phyloP scores from a whole-genome alignment of 2,113 vertebrate species.

The Cyanoderma ruficeps region DNA sequence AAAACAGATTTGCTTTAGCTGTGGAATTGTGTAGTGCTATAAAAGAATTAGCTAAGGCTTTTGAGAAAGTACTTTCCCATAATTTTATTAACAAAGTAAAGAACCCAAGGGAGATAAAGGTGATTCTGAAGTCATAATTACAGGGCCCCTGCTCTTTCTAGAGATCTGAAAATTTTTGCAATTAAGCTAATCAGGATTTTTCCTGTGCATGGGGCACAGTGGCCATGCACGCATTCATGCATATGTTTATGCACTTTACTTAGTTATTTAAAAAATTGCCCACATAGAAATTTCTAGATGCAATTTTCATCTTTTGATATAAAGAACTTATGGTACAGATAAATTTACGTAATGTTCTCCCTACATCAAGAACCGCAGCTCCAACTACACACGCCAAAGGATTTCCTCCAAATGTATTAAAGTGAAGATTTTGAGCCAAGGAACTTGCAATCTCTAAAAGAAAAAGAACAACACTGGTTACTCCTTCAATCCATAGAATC shows the following conservation, averaged over 20 bases:
- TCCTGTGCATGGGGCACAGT: not conserved
- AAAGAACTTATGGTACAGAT: not conserved
- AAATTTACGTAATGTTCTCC: not conserved
- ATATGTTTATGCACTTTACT: not conserved
- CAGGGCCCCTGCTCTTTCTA: not conserved
- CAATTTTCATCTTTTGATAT: not conserved
- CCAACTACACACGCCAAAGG: conserved; percentile 84
- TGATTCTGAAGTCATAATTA: not conserved
- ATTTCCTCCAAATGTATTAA: conserved; percentile 92
- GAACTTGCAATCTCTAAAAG: conserved; percentile 84
- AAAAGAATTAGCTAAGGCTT: not conserved
- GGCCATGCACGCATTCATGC: not conserved
- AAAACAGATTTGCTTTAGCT: not conserved
- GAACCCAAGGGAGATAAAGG: not conserved
- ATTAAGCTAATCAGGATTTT: not conserved
- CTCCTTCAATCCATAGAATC: not conserved
- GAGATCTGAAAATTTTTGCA: not conserved
- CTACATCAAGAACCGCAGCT: conserved; percentile 89
- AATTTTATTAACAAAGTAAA: not conserved
- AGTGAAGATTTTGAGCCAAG: conserved; percentile 77
- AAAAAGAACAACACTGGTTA: not conserved
- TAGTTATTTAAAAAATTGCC: not conserved
- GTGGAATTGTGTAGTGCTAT: not conserved
- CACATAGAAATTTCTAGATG: not conserved
- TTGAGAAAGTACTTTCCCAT: not conserved